Percentiles rank a stretch among this genome's conserved stretches.
Evolutionary conservation across 2,888 invertebrate genomes (phyloP).

Genomic region (Aspidapion aeneum): DNA sequence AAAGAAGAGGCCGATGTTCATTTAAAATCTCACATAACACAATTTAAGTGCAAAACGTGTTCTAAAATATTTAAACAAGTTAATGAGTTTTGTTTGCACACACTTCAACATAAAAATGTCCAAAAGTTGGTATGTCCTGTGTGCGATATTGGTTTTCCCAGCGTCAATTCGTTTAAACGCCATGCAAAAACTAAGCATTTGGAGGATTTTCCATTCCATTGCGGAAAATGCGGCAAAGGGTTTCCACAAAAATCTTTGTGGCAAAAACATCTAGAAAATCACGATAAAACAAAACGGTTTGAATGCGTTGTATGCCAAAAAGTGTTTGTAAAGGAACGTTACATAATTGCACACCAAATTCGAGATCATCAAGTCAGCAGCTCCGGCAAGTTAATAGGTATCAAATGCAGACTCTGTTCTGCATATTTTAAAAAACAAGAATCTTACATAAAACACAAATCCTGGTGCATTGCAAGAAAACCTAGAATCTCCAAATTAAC

Average conservation of each 20-base stretch:
- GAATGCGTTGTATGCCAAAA: constrained; percentile 52
- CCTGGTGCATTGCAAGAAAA: constrained; percentile 35
- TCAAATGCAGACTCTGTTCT: constrained; percentile 39
- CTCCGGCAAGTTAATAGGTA: constrained; percentile 42
- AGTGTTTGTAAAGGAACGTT: constrained; percentile 48
- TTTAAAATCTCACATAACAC: background rate
- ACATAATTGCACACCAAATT: constrained; percentile 35
- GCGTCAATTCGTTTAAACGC: background rate
- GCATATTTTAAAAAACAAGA: constrained; percentile 36
- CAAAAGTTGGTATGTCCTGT: background rate
- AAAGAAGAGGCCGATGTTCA: background rate
- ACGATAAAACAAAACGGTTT: constrained; percentile 33
- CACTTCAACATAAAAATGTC: background rate
- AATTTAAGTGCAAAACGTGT: background rate
- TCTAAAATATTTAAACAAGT: background rate
- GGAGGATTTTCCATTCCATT: background rate
- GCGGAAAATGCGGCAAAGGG: background rate
- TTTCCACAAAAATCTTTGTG: background rate
- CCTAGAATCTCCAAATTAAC: constrained; percentile 27
- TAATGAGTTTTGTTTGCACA: background rate
- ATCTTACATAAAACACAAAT: constrained; percentile 49
- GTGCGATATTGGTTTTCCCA: background rate
- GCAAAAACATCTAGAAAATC: background rate
- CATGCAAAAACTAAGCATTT: background rate
- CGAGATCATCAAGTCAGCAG: constrained; percentile 47